Percentiles rank a stretch among this genome's conserved stretches.
Evolutionary conservation across 2,797 vertebrate genomes (phyloP).

Genomic region (Avahi laniger): DNA sequence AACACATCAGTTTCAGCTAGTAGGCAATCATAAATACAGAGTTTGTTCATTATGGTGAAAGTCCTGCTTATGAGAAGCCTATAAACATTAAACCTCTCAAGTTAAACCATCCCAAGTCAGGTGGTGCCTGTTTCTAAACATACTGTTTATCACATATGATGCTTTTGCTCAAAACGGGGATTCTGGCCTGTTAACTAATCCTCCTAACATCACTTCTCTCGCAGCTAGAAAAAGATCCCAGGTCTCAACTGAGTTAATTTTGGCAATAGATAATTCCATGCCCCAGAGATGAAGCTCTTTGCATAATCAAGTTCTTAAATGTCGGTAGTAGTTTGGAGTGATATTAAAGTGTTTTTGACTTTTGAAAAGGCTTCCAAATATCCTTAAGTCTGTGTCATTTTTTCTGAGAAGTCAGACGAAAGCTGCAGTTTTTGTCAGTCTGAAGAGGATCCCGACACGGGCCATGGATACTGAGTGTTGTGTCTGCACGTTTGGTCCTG

Average conservation of each 20-base stretch:
- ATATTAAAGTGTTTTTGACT: slow-evolving; percentile 59
- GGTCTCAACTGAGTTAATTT: slow-evolving; percentile 65
- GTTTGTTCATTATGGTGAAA: not conserved
- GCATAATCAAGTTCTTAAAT: slow-evolving; percentile 69
- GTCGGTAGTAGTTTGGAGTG: slow-evolving; percentile 58
- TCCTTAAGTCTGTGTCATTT: slow-evolving; percentile 40
- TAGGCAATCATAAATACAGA: not conserved
- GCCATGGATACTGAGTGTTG: not conserved
- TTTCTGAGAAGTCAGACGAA: slow-evolving; percentile 59
- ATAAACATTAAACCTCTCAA: not conserved
- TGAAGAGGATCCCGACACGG: not conserved
- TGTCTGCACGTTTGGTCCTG: not conserved
- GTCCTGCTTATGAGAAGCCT: not conserved
- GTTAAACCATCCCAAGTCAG: slow-evolving; percentile 1
- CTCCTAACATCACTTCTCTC: slow-evolving; percentile 3
- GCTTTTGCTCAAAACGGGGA: slow-evolving; percentile 40
- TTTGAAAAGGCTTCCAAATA: slow-evolving; percentile 63
- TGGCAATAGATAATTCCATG: slow-evolving; percentile 56
- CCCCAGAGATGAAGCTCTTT: slow-evolving; percentile 60
- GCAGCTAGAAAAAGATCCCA: slow-evolving; percentile 41
- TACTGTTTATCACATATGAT: not conserved
- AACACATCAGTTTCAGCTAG: not conserved
- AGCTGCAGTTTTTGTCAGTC: slow-evolving; percentile 30
- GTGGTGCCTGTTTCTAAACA: slow-evolving; percentile 33
- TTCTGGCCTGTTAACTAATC: slow-evolving; percentile 45